phyloP scores from a whole-genome alignment of 2,113 vertebrate genomes.

The Psittacara wagleri region DNA sequence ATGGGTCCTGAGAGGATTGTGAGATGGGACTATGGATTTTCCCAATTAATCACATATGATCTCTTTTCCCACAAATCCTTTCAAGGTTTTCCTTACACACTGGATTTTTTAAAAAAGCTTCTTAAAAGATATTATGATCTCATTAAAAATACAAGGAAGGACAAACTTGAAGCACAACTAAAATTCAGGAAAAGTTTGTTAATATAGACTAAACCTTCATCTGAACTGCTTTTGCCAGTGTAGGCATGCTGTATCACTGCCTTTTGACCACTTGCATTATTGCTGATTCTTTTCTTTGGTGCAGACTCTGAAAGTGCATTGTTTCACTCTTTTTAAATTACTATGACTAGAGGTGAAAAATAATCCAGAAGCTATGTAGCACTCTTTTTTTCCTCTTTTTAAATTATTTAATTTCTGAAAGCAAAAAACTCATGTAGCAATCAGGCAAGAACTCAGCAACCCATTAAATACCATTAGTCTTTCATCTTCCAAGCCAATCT shows the following conservation, averaged over 20 bases:
- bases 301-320: background rate
- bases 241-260: background rate
- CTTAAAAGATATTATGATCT: background rate
- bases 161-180: background rate
- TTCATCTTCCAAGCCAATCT: background rate
- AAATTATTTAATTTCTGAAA: constrained; percentile 47
- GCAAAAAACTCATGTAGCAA: constrained; percentile 14
- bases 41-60: background rate
- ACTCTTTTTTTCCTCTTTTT: constrained; percentile 15
- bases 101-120: background rate
- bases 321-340: background rate
- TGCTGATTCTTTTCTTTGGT: background rate
- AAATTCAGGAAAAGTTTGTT: background rate
- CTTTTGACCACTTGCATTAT: background rate
- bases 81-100: background rate
- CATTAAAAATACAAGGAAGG: background rate
- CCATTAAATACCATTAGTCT: constrained; percentile 19
- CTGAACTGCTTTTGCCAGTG: background rate
- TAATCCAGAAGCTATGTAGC: background rate
- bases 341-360: background rate
- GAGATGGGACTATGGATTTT: background rate
- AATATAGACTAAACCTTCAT: background rate
- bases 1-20: background rate
- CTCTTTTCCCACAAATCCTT: background rate
- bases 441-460: constrained; percentile 15